Base-by-base conservation (phyloP, 2,888 invertebrate species). In the Serripes groenlandicus region DNA sequence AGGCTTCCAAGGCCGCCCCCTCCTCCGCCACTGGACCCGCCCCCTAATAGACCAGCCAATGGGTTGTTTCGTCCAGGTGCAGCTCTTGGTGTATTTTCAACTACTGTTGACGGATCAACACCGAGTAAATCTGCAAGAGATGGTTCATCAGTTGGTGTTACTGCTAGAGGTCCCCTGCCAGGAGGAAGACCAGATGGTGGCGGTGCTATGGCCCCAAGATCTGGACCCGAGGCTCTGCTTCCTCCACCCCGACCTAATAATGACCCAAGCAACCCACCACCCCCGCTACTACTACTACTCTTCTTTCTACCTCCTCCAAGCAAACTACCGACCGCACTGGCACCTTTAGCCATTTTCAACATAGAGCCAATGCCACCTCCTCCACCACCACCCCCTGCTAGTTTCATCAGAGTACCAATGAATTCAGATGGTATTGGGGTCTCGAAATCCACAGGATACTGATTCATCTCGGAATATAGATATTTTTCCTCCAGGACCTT, bases 101-200 rank as follows among this genome's bases (percentile, higher is more conserved):
- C 49, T 18, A 73, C 83, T 15, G 78, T 76, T n/a, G 78, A 73
- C 7, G 86, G 86, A 75, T 86, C 86, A n/a, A 86, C 86, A 23
- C 86, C 86, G 23, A 86, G 76, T 28, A 86, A 64, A 70, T 86
- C 86, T 15, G 81, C 86, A 32, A 86, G 30, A 21, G 80, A 78
- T 1, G 86, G 86, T 68, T 86, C 86, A 32, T 73, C 73, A 23
- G 58, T 62, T 23, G 28, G 35, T 0, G 58, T 9, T 35, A 7
- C 18, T 37, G 34, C 34, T 3, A 76, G 49, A 23, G 72, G 52
- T 15, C 77, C 71, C 0, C 70, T 49, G 7, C 32, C 34, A 0
- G 76, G 78, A n/a, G 82, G 82, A 2, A 42, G 60, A n/a, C 82
- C 85, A 3, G 62, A 26, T 0, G 86, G 83, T n/a, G 72, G 42